Evolutionary conservation across 2,888 invertebrate species (phyloP), one percentile per base, ranked within the genome.

Genomic region (Perithous albicinctus): DNA sequence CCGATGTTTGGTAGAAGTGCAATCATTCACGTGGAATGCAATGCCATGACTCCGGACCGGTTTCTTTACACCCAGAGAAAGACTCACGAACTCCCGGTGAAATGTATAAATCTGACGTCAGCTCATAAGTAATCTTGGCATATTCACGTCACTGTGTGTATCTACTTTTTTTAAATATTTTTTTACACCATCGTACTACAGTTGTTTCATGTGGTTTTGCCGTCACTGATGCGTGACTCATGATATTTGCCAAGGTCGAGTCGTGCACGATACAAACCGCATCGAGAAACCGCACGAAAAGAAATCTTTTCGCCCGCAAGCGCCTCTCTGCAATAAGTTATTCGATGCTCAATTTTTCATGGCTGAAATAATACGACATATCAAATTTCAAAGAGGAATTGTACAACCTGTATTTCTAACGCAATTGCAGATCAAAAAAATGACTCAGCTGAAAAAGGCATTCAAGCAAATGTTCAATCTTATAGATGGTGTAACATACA

Each of bases 21-120:
- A 74, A 43, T 78, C 70, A 78, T 80, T 56, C 41, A 56, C 38
- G 46, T 74, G 83, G 82, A 83, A 86, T 79, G 84, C 75, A 80
- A 83, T 74, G 48, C 20, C 46, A 6, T 26, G 18, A 23, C 56
- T 15, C 29, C 59, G 63, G 80, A 86, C 86, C 83, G 83, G 83
- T 85, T 85, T 77, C 43, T 69, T 48, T 29, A n/a, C 29, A 56
- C 54, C n/a, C 26, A 26, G 67, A 46, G 67, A 67, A 61, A 63
- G 61, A 72, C 46, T 48, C 41, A 12, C 35, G 38, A 43, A 38
- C 20, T 70, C 46, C 10, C 41, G 35, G 59, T 43, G 51, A 69
- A 70, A 80, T 56, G 32, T 54, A 43, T 64, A 69, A 69, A 77
- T 38, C 32, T 80, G 80, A 80, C 80, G 70, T 80, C 80, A 80